A percentile compares a stretch with the other conserved stretches of the same genome.
phyloP scores from a whole-genome alignment of 2,113 vertebrate species.

The Tricholaema leucomelas region DNA sequence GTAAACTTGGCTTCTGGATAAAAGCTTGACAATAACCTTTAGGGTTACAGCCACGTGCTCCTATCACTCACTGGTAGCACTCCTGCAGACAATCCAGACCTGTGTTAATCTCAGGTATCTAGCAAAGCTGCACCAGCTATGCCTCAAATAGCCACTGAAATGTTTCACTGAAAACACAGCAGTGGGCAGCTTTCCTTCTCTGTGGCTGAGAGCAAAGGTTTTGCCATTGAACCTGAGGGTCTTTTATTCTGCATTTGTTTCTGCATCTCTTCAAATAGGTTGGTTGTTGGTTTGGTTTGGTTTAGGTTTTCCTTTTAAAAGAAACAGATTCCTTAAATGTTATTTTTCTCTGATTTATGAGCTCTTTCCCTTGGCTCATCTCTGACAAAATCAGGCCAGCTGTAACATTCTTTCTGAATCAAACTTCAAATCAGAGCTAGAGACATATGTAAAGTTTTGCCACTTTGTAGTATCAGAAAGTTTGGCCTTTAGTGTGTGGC shows the following conservation, averaged over 20 bases:
- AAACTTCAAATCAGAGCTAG: background rate
- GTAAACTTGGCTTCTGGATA: constrained; percentile 83
- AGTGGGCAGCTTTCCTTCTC: background rate
- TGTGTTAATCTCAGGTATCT: background rate
- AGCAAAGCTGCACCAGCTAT: background rate
- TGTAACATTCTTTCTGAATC: background rate
- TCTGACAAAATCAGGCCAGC: background rate
- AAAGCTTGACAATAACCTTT: constrained; percentile 54
- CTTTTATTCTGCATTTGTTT: background rate
- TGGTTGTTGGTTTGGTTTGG: no score
- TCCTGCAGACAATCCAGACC: background rate
- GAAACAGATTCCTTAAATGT: background rate
- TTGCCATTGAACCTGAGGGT: background rate
- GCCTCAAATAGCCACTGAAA: background rate
- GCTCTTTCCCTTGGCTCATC: background rate
- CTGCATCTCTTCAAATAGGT: background rate
- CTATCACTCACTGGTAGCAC: constrained; percentile 25
- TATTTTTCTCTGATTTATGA: background rate
- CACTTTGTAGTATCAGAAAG: background rate
- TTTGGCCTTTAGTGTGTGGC: no score
- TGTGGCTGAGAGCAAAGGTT: background rate
- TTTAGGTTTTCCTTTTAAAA: background rate
- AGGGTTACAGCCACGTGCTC: constrained; percentile 8
- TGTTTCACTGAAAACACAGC: background rate
- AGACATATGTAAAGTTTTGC: background rate